These are phyloP conservation scores for Semaprochilodus insignis DNA, from an alignment of 2,797 vertebrate genomes.

Conservation along the genomic window DNA sequence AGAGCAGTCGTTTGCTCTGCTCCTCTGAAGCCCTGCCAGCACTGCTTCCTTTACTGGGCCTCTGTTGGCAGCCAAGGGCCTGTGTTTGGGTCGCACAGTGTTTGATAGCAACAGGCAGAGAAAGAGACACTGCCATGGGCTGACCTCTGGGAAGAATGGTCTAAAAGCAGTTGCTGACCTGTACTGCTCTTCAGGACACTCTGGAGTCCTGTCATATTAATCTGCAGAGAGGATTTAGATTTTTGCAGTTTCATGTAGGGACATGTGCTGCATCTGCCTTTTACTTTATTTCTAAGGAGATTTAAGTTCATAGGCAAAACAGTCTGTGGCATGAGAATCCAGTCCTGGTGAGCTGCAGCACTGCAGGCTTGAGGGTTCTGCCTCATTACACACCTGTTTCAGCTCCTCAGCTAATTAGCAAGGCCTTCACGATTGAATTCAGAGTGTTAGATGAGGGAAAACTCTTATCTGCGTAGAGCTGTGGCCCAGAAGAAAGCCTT, in stretches of 20 bases:
- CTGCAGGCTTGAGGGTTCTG: no score
- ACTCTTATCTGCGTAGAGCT: no score
- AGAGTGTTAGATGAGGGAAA: no score
- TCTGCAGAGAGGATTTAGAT: not conserved
- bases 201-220: conserved; percentile 3
- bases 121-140: not conserved
- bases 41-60: conserved; percentile 57
- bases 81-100: conserved; percentile 56
- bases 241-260: not conserved
- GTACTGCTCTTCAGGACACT: not conserved
- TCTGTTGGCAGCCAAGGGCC: conserved; percentile 40
- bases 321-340: no score
- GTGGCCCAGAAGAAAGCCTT: no score
- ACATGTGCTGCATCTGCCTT: not conserved
- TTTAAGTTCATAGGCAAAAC: not conserved
- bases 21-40: conserved; percentile 59
- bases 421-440: no score
- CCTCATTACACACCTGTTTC: no score
- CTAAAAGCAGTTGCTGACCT: conserved; percentile 20
- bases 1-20: not conserved
- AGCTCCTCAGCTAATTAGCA: no score
- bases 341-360: no score
- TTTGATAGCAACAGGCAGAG: conserved; percentile 36
- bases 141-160: not conserved
- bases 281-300: not conserved